A percentile compares a stretch with the other conserved stretches of the same genome.
phyloP scores from a whole-genome alignment of 2,888 invertebrate species.

The Chironomus riparius region DNA sequence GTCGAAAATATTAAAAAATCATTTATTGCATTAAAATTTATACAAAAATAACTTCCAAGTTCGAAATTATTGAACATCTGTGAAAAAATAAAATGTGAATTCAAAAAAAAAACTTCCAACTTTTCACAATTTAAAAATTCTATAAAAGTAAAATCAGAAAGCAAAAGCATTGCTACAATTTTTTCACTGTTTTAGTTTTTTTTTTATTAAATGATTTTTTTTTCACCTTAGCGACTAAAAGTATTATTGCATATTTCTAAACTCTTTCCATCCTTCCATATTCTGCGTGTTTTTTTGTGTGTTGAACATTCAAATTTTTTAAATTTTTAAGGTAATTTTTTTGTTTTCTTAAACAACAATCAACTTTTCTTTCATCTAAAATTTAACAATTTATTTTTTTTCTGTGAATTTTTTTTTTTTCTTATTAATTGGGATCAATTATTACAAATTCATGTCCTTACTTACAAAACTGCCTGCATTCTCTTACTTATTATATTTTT shows the following conservation, averaged over 20 bases:
- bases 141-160: background rate
- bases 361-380: background rate
- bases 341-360: background rate
- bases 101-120: too few species aligned
- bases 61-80: too few species aligned
- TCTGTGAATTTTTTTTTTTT: background rate
- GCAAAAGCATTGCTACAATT: background rate
- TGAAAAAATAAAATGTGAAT: too few species aligned
- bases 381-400: background rate
- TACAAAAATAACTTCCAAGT: too few species aligned
- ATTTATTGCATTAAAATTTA: too few species aligned
- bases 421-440: background rate
- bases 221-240: background rate
- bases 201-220: background rate
- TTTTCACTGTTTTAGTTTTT: background rate
- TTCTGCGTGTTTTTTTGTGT: background rate
- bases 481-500: background rate
- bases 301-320: background rate
- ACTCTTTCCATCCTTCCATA: background rate
- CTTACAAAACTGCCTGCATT: background rate
- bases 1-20: too few species aligned
- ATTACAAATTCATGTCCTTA: background rate
- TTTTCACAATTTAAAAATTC: too few species aligned
- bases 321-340: too few species aligned
- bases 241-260: conserved; percentile 2